Evolutionary conservation across 2,113 vertebrate genomes (phyloP), one percentile per base, ranked within the genome.

Genomic region (Melozone crissalis): DNA sequence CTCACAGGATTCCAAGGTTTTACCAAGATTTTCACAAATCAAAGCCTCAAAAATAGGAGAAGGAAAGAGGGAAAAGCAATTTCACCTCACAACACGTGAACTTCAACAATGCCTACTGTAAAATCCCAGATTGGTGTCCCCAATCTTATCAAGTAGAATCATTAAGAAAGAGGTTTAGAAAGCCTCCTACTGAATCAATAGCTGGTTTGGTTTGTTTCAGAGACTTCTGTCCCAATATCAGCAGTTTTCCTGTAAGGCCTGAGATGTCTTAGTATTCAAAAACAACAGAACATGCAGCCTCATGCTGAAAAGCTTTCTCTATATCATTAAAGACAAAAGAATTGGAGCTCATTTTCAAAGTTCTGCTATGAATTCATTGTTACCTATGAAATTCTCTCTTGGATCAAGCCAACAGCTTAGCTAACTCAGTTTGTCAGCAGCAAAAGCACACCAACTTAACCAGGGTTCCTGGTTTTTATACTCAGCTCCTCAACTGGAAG

Each of bases 331-430:
- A 28, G 11, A 55, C 11, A 59, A 1, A 33, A 9, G 11, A 84
- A 61, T 0, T 21, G 3, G 7, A 10, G 7, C 9, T 35, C 9
- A 39, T 46, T 67, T 33, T 57, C 13, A 6, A 26, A 3, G 14
- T 47, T 43, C 13, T 39, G 44, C 19, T 51, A 16, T 3, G 7
- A 78, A 47, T 43, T 44, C 55, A 61, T 7, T 21, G 11, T 31
- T 28, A 30, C 2, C 0, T 16, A 31, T 13, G 3, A 78, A 65
- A 78, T 27, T 3, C 10, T 58, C 9, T 62, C 37, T 4, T 20
- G 9, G 27, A 47, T 44, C 59, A 66, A 55, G 35, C 5, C 30
- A 74, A 23, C 1, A 49, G 77, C 21, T 76, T 9, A 46, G 31
- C 39, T 77, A 51, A 47, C 9, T 15, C 37, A 58, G 18, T 49